phyloP scores from a whole-genome alignment of 2,113 vertebrate species.

The Callorhinus ursinus region DNA sequence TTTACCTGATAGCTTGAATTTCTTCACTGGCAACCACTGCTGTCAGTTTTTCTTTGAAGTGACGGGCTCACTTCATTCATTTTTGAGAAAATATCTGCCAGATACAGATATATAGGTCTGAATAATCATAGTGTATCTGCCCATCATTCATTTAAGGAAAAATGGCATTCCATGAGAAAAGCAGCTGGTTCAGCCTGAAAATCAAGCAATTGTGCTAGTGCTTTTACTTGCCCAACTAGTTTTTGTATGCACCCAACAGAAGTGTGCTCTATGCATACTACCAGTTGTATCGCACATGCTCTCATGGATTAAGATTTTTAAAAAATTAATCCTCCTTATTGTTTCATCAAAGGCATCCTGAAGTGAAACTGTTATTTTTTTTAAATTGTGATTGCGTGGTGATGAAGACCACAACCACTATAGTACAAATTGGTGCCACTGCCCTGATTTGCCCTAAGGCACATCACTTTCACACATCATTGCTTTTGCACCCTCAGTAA shows the following conservation, averaged over 20 bases:
- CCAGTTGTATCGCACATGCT: neutral
- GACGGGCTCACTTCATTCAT: neutral
- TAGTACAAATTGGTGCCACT: no score
- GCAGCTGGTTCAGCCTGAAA: neutral
- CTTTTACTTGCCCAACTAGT: neutral
- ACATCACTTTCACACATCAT: neutral
- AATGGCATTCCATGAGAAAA: neutral
- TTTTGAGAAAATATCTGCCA: neutral
- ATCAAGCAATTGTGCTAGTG: accelerated
- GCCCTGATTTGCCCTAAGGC: neutral
- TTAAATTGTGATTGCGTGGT: neutral
- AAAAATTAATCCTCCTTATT: neutral
- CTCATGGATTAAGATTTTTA: neutral
- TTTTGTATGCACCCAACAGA: neutral
- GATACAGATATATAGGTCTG: neutral
- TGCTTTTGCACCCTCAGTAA: neutral
- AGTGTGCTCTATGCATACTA: neutral
- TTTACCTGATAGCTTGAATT: neutral
- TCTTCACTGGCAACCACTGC: neutral
- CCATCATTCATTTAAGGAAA: neutral
- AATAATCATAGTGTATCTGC: neutral
- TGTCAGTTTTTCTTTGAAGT: neutral
- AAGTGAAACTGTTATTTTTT: neutral
- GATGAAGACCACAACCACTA: neutral
- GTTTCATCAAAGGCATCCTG: neutral